A percentile compares a stretch with the other conserved stretches of the same genome.
Conservation (phyloP, 2,888 invertebrate species). For the Drosophila tripunctata region DNA sequence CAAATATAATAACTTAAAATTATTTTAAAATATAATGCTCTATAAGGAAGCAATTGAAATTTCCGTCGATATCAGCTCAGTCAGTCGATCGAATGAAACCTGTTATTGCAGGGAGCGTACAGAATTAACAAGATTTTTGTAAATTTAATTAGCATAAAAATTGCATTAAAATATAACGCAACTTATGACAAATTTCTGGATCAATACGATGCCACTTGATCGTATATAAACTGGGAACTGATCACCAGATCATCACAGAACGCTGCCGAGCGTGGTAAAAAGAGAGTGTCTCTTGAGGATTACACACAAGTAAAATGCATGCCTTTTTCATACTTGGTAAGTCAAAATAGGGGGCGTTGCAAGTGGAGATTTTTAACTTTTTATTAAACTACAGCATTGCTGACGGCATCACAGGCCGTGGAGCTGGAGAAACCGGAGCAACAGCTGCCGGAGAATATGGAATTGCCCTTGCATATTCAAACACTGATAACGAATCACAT, state of each 20-base stretch:
- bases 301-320: slow-evolving; percentile 33
- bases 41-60: slow-evolving; percentile 58
- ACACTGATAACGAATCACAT: slow-evolving; percentile 65
- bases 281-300: slow-evolving; percentile 6
- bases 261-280: slow-evolving; percentile 17
- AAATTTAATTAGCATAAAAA: slow-evolving; percentile 37
- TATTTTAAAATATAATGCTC: slow-evolving; percentile 11
- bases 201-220: slow-evolving; percentile 20
- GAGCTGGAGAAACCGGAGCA: slow-evolving; percentile 48
- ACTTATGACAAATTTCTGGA: slow-evolving; percentile 34
- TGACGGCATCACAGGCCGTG: slow-evolving; percentile 40
- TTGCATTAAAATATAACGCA: slow-evolving; percentile 13
- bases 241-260: slow-evolving; percentile 45
- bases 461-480: slow-evolving; percentile 55
- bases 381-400: slow-evolving; percentile 21
- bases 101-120: slow-evolving; percentile 35
- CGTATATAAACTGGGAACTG: slow-evolving; percentile 51
- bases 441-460: slow-evolving; percentile 40
- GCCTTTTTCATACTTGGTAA: slow-evolving; percentile 51
- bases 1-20: slow-evolving; percentile 15
- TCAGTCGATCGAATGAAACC: slow-evolving; percentile 52
- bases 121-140: slow-evolving; percentile 3
- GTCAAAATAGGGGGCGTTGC: neutral
- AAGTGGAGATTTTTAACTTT: neutral
- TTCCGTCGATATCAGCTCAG: slow-evolving; percentile 21